Evolutionary conservation across 2,797 vertebrate genomes (phyloP).

Genomic region (Acanthurus lineatus): DNA sequence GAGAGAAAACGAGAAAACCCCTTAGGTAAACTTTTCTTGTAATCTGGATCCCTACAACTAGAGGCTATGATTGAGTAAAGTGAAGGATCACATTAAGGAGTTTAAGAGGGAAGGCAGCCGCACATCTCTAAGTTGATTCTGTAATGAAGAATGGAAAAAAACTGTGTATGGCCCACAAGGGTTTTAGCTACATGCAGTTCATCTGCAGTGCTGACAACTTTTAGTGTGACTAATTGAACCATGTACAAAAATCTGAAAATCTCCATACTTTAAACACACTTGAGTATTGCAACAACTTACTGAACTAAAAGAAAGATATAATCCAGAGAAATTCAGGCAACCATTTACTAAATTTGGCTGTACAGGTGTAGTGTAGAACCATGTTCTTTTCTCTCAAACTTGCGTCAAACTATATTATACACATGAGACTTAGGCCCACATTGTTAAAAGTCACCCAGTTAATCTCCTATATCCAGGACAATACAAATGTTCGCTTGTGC

Average conservation of each 20-base stretch:
- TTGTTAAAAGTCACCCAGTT: no score
- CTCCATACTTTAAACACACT: conserved; percentile 10
- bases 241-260: conserved; percentile 17
- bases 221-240: neutral
- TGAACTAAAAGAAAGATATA: neutral
- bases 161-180: neutral
- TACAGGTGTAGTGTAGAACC: neutral
- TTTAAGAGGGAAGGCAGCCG: conserved; percentile 14
- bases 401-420: no score
- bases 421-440: no score
- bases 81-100: conserved; percentile 25
- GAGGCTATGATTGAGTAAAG: conserved; percentile 26
- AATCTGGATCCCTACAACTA: neutral
- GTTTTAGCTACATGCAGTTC: neutral
- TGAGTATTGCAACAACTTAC: neutral
- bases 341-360: neutral
- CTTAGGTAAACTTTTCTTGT: conserved; percentile 4
- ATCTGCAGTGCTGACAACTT: conserved; percentile 14
- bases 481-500: no score
- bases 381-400: neutral
- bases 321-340: neutral
- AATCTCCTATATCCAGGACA: no score
- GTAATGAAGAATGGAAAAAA: conserved; percentile 21
- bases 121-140: conserved; percentile 29
- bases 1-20: neutral